These are phyloP conservation scores for Zonitis immaculata DNA, from an alignment of 2,888 invertebrate species.

Conservation along the genomic window DNA sequence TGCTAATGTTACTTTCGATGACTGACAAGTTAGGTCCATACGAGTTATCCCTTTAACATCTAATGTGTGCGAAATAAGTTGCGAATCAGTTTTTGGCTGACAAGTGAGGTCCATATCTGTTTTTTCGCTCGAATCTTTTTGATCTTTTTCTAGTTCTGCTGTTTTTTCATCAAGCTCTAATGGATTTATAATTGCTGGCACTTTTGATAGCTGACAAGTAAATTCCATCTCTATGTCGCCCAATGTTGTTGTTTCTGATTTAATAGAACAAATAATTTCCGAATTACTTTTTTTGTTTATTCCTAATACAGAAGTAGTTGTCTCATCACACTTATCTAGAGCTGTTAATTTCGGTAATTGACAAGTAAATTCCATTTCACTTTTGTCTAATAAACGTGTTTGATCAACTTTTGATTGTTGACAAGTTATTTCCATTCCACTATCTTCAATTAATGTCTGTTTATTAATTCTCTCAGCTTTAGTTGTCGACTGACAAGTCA, in stretches of 20 bases:
- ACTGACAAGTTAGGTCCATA: conserved; percentile 2
- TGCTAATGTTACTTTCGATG: neutral
- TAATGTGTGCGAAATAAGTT: too few species aligned
- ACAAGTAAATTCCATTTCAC: conserved; percentile 8
- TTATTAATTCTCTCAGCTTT: too few species aligned
- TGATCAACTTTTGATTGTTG: neutral
- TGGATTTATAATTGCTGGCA: too few species aligned
- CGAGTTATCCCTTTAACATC: too few species aligned
- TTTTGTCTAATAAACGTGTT: too few species aligned
- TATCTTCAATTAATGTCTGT: too few species aligned
- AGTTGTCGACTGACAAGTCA: conserved; percentile 12
- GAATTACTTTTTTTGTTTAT: too few species aligned
- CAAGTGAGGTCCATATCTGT: conserved; percentile 2
- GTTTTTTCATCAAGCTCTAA: too few species aligned
- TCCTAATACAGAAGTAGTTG: too few species aligned
- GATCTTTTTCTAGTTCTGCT: neutral
- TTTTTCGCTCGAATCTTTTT: neutral
- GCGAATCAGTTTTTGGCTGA: too few species aligned
- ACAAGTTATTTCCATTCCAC: conserved; percentile 11
- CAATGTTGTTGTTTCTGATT: neutral
- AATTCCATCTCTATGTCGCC: conserved; percentile 2
- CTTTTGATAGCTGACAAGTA: conserved; percentile 5
- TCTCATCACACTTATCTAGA: too few species aligned
- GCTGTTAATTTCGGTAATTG: neutral
- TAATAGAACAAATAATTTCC: too few species aligned